These are phyloP conservation scores for Cynoglossus semilaevis DNA, from an alignment of 2,113 vertebrate genomes.

Conservation along the genomic window DNA sequence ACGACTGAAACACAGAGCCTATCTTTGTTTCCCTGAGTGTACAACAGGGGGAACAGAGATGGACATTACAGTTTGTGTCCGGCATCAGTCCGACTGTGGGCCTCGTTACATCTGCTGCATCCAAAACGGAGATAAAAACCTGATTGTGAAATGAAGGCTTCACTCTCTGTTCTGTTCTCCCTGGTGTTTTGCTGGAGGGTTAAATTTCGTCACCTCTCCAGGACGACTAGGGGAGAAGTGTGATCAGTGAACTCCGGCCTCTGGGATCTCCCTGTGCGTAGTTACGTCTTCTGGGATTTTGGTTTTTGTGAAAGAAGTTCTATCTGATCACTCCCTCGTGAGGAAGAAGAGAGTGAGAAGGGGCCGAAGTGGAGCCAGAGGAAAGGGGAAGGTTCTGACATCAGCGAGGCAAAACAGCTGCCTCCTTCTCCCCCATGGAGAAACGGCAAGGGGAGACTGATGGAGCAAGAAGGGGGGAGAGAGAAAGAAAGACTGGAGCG, in stretches of 20 bases:
- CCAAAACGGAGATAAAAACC: no score
- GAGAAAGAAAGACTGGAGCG: conserved; percentile 43
- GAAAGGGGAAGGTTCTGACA: conserved; percentile 66
- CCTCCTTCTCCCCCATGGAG: conserved; percentile 53
- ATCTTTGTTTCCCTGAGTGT: conserved; percentile 52
- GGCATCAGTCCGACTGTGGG: conserved; percentile 16
- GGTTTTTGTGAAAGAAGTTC: conserved; percentile 36
- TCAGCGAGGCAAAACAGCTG: conserved; percentile 74
- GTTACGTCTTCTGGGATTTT: conserved; percentile 35
- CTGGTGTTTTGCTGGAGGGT: not conserved
- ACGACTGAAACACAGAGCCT: conserved; percentile 51
- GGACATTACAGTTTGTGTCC: conserved; percentile 23
- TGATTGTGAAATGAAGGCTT: not conserved
- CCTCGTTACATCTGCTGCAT: not conserved
- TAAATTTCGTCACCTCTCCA: conserved; percentile 1
- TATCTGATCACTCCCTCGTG: conserved; percentile 51
- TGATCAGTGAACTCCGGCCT: conserved; percentile 8
- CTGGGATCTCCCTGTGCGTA: conserved; percentile 28
- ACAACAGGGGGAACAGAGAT: conserved; percentile 13
- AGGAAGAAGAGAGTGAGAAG: conserved; percentile 43
- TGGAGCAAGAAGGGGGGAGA: conserved; percentile 20
- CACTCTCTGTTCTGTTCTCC: not conserved
- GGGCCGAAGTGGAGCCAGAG: conserved; percentile 57
- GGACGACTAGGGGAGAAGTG: conserved; percentile 7
- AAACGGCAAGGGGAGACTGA: conserved; percentile 47